A percentile compares a stretch with the other conserved stretches of the same genome.
phyloP scores from a whole-genome alignment of 2,797 vertebrate species.

The Gila robusta region DNA sequence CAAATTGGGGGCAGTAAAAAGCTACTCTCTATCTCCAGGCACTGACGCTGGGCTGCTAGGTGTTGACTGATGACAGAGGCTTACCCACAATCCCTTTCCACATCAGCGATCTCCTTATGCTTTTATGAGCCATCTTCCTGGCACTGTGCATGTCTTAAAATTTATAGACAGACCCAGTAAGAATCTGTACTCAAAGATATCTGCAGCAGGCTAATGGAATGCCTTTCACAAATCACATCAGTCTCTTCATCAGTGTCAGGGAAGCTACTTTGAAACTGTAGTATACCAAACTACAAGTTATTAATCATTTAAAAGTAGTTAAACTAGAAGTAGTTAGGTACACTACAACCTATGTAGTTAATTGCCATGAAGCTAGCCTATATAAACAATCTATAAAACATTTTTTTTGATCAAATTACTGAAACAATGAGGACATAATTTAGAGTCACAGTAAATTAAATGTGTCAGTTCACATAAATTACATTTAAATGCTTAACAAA shows the following conservation, averaged over 20 bases:
- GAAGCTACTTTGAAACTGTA: slow-evolving; percentile 13
- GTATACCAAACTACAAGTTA: not conserved
- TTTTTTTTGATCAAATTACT: not conserved
- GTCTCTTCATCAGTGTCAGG: not conserved
- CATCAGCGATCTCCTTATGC: not conserved
- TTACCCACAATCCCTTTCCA: slow-evolving; percentile 7
- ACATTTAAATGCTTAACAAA: not conserved
- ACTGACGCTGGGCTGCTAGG: not conserved
- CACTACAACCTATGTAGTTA: not conserved
- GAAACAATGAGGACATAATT: not conserved
- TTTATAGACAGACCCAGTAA: not conserved
- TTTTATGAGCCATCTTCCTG: slow-evolving; percentile 3
- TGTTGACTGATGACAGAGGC: slow-evolving; percentile 7
- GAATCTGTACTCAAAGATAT: not conserved
- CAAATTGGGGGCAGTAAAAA: slow-evolving; percentile 20
- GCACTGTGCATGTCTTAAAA: slow-evolving; percentile 24
- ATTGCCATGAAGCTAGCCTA: not conserved
- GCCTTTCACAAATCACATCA: not conserved
- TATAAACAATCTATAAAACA: not conserved
- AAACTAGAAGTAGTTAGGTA: not conserved
- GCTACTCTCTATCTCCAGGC: slow-evolving; percentile 12
- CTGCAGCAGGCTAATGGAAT: not conserved
- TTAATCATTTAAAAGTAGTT: not conserved
- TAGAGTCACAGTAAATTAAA: not conserved
- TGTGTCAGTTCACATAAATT: not conserved